Percentiles rank a stretch among this genome's conserved stretches.
These are phyloP conservation scores for Trachelus tabidus DNA, from an alignment of 2,888 invertebrate genomes.

Conservation along the genomic window DNA sequence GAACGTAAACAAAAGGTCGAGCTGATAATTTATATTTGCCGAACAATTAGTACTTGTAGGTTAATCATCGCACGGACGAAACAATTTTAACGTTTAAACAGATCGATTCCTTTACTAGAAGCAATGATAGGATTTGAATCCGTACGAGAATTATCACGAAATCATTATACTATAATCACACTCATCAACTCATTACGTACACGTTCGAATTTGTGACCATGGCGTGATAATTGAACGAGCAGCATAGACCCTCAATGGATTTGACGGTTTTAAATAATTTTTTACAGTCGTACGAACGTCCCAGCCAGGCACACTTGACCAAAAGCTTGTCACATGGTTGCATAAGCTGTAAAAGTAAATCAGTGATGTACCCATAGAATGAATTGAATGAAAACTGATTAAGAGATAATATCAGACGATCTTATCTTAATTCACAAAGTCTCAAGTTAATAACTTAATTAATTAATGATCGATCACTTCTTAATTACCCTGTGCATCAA, in stretches of 20 bases:
- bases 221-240: slow-evolving; percentile 71
- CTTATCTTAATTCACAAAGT: not conserved
- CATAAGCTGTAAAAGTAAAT: slow-evolving; percentile 61
- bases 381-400: not conserved
- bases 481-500: slow-evolving; percentile 43
- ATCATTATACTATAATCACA: not conserved
- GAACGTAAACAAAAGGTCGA: not conserved
- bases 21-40: not conserved
- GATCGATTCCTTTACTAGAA: not conserved
- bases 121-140: not conserved
- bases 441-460: not conserved
- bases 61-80: not conserved
- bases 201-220: not conserved
- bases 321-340: slow-evolving; percentile 70
- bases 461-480: not conserved
- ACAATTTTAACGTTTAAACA: not conserved
- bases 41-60: not conserved
- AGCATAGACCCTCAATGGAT: slow-evolving; percentile 71
- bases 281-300: slow-evolving; percentile 65
- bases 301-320: slow-evolving; percentile 68
- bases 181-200: not conserved
- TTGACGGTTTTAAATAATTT: slow-evolving; percentile 68
- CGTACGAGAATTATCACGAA: not conserved
- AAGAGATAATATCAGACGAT: not conserved
- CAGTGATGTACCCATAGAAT: slow-evolving; percentile 32